These are phyloP conservation scores for Galeopsomyia nigrocyanea DNA, from an alignment of 2,888 invertebrate genomes.

Conservation along the genomic window DNA sequence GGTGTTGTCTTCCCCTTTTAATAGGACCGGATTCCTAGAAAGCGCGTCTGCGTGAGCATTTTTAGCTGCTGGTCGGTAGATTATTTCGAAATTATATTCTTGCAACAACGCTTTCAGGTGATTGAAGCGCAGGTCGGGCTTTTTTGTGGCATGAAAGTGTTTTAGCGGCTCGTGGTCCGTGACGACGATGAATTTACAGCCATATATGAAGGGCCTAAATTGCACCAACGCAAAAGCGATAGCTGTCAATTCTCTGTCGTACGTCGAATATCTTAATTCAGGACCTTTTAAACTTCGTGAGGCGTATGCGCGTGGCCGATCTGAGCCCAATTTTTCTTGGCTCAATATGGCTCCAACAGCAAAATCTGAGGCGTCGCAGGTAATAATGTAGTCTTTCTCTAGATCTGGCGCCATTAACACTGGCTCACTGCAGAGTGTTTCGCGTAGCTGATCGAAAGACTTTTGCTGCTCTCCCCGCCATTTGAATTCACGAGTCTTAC, in stretches of 20 bases:
- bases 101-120: constrained; percentile 30
- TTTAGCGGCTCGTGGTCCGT: constrained; percentile 44
- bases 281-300: constrained; percentile 8
- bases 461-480: constrained; percentile 13
- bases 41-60: constrained; percentile 35
- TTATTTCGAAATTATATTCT: constrained; percentile 29
- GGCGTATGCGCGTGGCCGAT: constrained; percentile 26
- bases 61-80: constrained; percentile 33
- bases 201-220: constrained; percentile 41
- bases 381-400: constrained; percentile 33
- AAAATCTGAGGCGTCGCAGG: constrained; percentile 39
- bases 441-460: constrained; percentile 44
- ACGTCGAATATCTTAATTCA: constrained; percentile 37
- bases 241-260: constrained; percentile 42
- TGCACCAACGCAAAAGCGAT: constrained; percentile 29
- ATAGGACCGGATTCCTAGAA: constrained; percentile 22
- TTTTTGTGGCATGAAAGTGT: constrained; percentile 33
- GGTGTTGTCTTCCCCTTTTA: too few relatives aligned
- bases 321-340: constrained; percentile 34
- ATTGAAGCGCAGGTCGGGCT: constrained; percentile 20
- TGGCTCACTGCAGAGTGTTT: constrained; percentile 33
- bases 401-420: constrained; percentile 36
- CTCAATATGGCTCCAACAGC: constrained; percentile 35
- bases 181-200: constrained; percentile 30
- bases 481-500: not conserved